phyloP scores from a whole-genome alignment of 2,113 vertebrate species.

The Ascaphus truei region DNA sequence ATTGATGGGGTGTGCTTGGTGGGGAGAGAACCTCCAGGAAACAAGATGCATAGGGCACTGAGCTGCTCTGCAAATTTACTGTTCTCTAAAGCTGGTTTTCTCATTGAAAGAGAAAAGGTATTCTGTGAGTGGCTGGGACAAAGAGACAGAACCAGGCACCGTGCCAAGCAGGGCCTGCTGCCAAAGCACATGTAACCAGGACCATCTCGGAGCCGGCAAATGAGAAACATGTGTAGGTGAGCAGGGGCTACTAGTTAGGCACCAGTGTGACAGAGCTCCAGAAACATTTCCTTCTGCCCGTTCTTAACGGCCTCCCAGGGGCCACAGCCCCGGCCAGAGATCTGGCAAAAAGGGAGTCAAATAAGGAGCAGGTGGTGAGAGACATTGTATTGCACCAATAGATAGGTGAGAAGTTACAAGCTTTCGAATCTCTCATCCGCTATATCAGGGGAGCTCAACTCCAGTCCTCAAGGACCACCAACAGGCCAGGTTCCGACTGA shows the following conservation, averaged over 20 bases:
- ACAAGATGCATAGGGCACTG: slow-evolving; percentile 55
- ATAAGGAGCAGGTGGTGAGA: too few species aligned
- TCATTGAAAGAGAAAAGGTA: slow-evolving; percentile 65
- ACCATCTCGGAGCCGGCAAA: slow-evolving; percentile 77
- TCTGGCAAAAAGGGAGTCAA: too few species aligned
- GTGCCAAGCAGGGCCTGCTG: slow-evolving; percentile 71
- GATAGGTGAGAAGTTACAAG: too few species aligned
- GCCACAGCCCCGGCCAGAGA: too few species aligned
- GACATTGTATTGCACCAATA: too few species aligned
- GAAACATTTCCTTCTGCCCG: too few species aligned
- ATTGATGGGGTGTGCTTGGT: slow-evolving; percentile 45
- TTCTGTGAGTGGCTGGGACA: slow-evolving; percentile 76
- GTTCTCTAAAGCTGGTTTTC: slow-evolving; percentile 63
- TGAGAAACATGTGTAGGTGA: slow-evolving; percentile 75
- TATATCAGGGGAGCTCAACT: too few species aligned
- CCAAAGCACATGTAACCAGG: slow-evolving; percentile 80
- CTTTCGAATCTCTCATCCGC: too few species aligned
- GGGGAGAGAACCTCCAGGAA: slow-evolving; percentile 48
- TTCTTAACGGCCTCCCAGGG: too few species aligned
- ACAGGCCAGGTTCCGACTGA: too few species aligned
- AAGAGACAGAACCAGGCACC: slow-evolving; percentile 75
- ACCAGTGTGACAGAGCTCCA: slow-evolving; percentile 57
- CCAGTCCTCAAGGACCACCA: too few species aligned
- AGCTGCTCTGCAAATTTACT: slow-evolving; percentile 68
- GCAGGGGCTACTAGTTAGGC: slow-evolving; percentile 67